Conservation (phyloP, 2,113 vertebrate species). For the Morone saxatilis region DNA sequence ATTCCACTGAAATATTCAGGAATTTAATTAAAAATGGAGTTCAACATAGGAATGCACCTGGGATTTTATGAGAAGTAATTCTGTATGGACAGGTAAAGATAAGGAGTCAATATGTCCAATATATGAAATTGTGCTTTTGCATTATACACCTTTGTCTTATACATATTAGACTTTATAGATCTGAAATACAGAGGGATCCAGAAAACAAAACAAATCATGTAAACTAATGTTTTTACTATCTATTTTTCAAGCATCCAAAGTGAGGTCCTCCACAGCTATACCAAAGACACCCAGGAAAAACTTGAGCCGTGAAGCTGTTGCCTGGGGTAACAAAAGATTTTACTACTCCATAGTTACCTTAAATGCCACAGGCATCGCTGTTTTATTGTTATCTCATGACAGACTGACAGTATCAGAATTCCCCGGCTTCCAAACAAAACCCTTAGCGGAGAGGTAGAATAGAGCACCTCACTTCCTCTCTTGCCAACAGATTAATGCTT, state of each 20-base stretch:
- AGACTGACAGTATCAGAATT: slow-evolving; percentile 71
- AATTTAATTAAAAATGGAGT: slow-evolving; percentile 56
- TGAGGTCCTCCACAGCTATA: slow-evolving; percentile 22
- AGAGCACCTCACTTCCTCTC: slow-evolving; percentile 60
- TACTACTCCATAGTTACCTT: slow-evolving; percentile 49
- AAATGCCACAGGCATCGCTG: slow-evolving; percentile 64
- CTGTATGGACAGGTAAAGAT: slow-evolving; percentile 33
- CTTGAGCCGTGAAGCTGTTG: background rate
- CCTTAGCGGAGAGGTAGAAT: slow-evolving; percentile 53
- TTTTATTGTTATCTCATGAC: slow-evolving; percentile 70
- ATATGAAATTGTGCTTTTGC: slow-evolving; percentile 5
- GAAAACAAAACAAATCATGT: background rate
- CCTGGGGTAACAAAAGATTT: slow-evolving; percentile 61
- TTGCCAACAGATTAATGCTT: slow-evolving; percentile 70
- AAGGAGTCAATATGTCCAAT: slow-evolving; percentile 9
- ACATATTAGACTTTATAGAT: slow-evolving; percentile 14
- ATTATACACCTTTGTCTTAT: slow-evolving; percentile 12
- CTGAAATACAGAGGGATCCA: background rate
- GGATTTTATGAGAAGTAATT: slow-evolving; percentile 49
- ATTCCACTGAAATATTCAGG: slow-evolving; percentile 56
- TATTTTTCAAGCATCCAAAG: slow-evolving; percentile 11
- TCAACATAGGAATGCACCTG: slow-evolving; percentile 40
- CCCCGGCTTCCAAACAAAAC: slow-evolving; percentile 69
- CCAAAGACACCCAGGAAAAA: background rate
- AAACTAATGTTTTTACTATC: slow-evolving; percentile 15